These are phyloP conservation scores for Cantharis lateralis DNA, from an alignment of 2,888 invertebrate genomes.

Conservation along the genomic window DNA sequence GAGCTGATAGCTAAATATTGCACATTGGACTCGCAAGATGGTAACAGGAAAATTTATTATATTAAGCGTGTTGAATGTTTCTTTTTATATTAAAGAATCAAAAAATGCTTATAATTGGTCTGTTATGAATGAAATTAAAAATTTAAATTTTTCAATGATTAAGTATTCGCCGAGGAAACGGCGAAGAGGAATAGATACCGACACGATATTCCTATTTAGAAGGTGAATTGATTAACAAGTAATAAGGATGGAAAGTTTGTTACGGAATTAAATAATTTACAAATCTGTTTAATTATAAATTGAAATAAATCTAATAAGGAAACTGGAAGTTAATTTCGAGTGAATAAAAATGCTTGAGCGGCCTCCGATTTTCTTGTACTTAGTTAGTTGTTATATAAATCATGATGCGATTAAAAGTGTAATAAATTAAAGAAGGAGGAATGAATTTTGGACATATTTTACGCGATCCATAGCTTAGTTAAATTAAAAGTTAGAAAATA, in stretches of 20 bases:
- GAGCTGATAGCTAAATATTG: neutral
- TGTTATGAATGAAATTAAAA: neutral
- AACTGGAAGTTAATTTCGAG: neutral
- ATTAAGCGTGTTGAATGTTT: too few species aligned
- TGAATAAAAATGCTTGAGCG: neutral
- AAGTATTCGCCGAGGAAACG: neutral
- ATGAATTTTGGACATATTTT: conserved; percentile 1
- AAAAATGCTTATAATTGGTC: neutral
- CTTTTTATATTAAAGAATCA: too few species aligned
- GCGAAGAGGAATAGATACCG: neutral
- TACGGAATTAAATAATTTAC: neutral
- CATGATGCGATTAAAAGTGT: neutral
- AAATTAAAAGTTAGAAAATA: conserved; percentile 18
- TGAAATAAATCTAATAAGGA: neutral
- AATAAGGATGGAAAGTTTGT: neutral
- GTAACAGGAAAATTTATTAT: too few species aligned
- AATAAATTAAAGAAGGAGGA: neutral
- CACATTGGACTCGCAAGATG: too few species aligned
- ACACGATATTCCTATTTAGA: neutral
- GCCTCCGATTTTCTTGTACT: neutral
- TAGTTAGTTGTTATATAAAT: neutral
- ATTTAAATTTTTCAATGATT: neutral
- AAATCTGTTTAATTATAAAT: neutral
- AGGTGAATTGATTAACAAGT: neutral
- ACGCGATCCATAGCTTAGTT: neutral